Evolutionary conservation across 2,797 vertebrate genomes (phyloP), one percentile per base, ranked within the genome.

Genomic region (Enteromius unitaeniatus): DNA sequence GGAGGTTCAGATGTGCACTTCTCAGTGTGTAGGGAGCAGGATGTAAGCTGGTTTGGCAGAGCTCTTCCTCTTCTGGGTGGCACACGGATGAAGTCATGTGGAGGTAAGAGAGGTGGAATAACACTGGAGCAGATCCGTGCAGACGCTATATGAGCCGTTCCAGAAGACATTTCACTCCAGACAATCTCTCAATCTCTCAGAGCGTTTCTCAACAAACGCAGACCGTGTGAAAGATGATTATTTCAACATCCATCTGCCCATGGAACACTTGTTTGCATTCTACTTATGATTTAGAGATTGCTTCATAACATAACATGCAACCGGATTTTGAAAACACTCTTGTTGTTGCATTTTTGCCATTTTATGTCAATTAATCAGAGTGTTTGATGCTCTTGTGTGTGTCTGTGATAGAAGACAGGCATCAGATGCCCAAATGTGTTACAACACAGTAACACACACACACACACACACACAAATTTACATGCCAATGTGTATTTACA

Each of bases 31-130:
- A 45, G 67, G 67, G 67, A 45, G 37, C 67, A 23, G 67, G 37
- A 60, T 60, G 23, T 60, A 10, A 26, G 60, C 6, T 7, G 60
- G 76, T 75, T 70, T 79, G 78, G 85, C 69, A 19, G 51, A 70
- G 69, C 26, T 64, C 28, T 10, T 76, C 78, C 17, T 72, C 70
- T 84, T 60, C 58, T 84, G 82, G 82, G 85, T 86, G 85, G 73
- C 47, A 86, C 31, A 55, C 28, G 64, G 51, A 58, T 81, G 65
- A 86, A 86, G 79, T 86, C 85, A 84, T 65, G 67, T 45, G 31
- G 28, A 64, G 51, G 72, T 23, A 55, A 62, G 47, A 64, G 55
- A 78, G 55, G 53, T 78, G 76, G 74, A 83, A 83, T 55, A 77
- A 77, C 37, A 77, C 58, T 60, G 34, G 10, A 73, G 67, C 23